Evolutionary conservation across 2,888 invertebrate species (phyloP), one percentile per base, ranked within the genome.

Genomic region (Nemotelus pantherinus): DNA sequence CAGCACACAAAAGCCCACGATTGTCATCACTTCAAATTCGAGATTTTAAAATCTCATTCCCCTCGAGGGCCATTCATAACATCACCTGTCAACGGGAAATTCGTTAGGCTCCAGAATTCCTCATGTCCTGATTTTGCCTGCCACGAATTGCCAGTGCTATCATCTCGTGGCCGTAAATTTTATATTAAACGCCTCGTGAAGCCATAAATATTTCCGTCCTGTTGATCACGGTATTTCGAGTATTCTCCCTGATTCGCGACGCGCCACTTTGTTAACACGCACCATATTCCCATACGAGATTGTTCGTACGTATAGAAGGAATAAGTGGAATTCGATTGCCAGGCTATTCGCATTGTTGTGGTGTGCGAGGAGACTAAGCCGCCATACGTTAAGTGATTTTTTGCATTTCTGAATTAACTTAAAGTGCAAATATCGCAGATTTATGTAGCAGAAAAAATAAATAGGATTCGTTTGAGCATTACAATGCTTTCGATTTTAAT

Each of bases 131-230:
- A 48, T 41, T 63, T 48, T 75, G 41, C 10, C 57, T 10, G 48
- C 57, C 48, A 70, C 75, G 58, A 55, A 60, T 50, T 64, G 48
- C 53, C 47, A 65, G 25, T 45, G 50, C 72, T 47, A 50, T 76
- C 68, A 70, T 3, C 67, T 6, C 7, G 57, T 41, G 45, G 58
- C 64, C 57, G 75, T 77, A 77, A 79, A 77, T 79, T 72, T 57
- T 57, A 58, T 64, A 60, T n/a, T 55, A 75, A 79, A 77, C 77
- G 74, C 77, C 75, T 79, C 77, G 75, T 55, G 50, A 75, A 77
- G 70, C 77, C 77, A 76, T 79, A 79, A 79, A 79, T 77, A 79
- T 79, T 79, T 79, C 79, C 79, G 75, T 79, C 64, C 77, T 79
- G 79, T 79, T 79, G 77, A 77, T 79, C 77, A 77, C 68, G 75